These are phyloP conservation scores for Amphipyra tragopoginis DNA, from an alignment of 2,888 invertebrate genomes.

Conservation along the genomic window DNA sequence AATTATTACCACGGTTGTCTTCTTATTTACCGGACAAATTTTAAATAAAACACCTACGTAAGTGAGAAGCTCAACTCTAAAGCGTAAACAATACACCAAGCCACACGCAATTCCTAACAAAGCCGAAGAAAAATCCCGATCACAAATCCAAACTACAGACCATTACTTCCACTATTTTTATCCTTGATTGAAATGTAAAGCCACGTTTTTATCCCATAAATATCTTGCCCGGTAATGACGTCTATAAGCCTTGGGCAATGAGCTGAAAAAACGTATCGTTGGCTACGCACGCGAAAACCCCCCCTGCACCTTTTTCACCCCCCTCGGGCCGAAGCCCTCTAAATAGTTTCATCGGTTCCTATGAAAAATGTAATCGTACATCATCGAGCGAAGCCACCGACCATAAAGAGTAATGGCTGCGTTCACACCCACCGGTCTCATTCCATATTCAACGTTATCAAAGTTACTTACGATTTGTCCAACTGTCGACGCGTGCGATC, in stretches of 20 bases:
- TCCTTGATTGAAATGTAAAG: slow-evolving; percentile 84
- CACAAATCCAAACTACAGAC: slow-evolving; percentile 51
- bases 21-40: not conserved
- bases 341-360: slow-evolving; percentile 73
- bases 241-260: slow-evolving; percentile 84
- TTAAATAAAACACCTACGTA: slow-evolving; percentile 8
- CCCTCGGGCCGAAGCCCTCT: slow-evolving; percentile 50
- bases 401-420: slow-evolving; percentile 66
- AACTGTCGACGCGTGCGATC: slow-evolving; percentile 49
- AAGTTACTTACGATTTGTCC: slow-evolving; percentile 66
- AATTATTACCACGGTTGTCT: no score
- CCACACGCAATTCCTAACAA: slow-evolving; percentile 20
- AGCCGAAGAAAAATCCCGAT: slow-evolving; percentile 21
- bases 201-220: slow-evolving; percentile 78
- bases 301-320: slow-evolving; percentile 15
- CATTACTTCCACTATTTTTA: slow-evolving; percentile 67
- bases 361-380: slow-evolving; percentile 80
- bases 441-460: slow-evolving; percentile 75
- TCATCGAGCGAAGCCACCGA: slow-evolving; percentile 68
- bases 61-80: not conserved
- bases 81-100: slow-evolving; percentile 34
- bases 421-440: slow-evolving; percentile 69
- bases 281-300: slow-evolving; percentile 71
- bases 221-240: slow-evolving; percentile 84
- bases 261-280: slow-evolving; percentile 81